These are phyloP conservation scores for Sebastes alutus DNA, from an alignment of 2,797 vertebrate genomes.

Conservation along the genomic window DNA sequence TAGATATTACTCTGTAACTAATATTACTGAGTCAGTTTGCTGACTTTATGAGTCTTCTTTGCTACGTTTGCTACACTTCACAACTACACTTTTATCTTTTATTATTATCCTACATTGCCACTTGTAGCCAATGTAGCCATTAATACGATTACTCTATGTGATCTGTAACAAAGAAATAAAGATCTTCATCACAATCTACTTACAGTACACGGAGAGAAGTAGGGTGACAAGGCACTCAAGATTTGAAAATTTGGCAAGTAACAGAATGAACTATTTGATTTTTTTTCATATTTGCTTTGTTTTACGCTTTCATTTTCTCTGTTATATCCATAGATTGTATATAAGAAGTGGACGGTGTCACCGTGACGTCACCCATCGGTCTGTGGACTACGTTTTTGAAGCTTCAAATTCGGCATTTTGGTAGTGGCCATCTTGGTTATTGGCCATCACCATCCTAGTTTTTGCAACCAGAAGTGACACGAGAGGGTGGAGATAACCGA, in stretches of 20 bases:
- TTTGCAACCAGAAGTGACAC: too few relatives aligned
- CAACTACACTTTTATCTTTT: neutral
- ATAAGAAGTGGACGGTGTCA: too few relatives aligned
- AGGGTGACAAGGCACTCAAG: neutral
- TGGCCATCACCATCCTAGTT: too few relatives aligned
- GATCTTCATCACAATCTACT: neutral
- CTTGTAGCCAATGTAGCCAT: neutral
- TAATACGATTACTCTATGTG: neutral
- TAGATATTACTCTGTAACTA: neutral
- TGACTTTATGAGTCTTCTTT: neutral
- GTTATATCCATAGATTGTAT: neutral
- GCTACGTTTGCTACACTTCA: neutral
- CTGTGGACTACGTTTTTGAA: too few relatives aligned
- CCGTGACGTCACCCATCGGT: too few relatives aligned
- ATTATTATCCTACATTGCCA: neutral
- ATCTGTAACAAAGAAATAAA: neutral
- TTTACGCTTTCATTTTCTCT: neutral
- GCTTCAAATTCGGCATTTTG: too few relatives aligned
- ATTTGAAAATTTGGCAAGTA: too few relatives aligned
- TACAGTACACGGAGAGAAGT: neutral
- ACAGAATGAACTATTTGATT: neutral
- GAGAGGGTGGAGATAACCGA: too few relatives aligned
- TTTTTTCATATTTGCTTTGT: neutral
- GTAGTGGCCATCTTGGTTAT: too few relatives aligned
- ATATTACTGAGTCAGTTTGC: neutral